These are phyloP conservation scores for Anguilla japonica DNA, from an alignment of 2,113 vertebrate genomes.

Conservation along the genomic window DNA sequence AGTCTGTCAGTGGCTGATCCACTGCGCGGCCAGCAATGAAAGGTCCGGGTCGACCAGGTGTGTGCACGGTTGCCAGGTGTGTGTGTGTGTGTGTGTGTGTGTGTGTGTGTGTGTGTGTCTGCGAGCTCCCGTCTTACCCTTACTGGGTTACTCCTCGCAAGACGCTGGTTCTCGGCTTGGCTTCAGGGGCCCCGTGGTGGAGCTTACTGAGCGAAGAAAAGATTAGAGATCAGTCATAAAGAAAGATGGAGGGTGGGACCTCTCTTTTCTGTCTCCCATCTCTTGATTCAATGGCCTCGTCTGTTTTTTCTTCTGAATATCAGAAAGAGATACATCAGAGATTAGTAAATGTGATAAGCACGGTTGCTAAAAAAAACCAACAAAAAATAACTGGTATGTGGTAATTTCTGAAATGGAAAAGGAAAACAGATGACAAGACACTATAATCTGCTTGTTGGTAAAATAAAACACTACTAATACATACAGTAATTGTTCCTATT, in stretches of 20 bases:
- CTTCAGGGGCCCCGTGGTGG: neutral
- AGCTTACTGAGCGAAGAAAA: neutral
- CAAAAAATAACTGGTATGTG: neutral
- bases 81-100: slow-evolving; percentile 6
- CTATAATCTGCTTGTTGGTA: slow-evolving; percentile 14
- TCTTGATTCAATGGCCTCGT: slow-evolving; percentile 10
- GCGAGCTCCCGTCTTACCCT: slow-evolving; percentile 36
- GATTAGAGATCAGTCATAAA: slow-evolving; percentile 30
- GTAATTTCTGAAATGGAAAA: neutral
- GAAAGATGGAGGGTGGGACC: neutral
- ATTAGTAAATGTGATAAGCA: slow-evolving; percentile 7
- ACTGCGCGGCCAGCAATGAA: slow-evolving; percentile 69
- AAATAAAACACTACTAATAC: slow-evolving; percentile 12
- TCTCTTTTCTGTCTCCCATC: slow-evolving; percentile 6
- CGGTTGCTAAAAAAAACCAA: slow-evolving; percentile 4
- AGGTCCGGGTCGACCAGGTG: slow-evolving; percentile 69
- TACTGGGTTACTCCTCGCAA: slow-evolving; percentile 63
- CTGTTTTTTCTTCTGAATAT: neutral
- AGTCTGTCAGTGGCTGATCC: slow-evolving; percentile 69
- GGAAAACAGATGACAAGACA: neutral
- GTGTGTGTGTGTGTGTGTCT: neutral
- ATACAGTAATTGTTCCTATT: neutral
- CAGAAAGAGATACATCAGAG: slow-evolving; percentile 20
- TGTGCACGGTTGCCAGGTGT: slow-evolving; percentile 43
- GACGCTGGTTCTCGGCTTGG: slow-evolving; percentile 33